These are phyloP conservation scores for Lophotis ruficrista DNA, from an alignment of 2,113 vertebrate genomes.

Conservation along the genomic window DNA sequence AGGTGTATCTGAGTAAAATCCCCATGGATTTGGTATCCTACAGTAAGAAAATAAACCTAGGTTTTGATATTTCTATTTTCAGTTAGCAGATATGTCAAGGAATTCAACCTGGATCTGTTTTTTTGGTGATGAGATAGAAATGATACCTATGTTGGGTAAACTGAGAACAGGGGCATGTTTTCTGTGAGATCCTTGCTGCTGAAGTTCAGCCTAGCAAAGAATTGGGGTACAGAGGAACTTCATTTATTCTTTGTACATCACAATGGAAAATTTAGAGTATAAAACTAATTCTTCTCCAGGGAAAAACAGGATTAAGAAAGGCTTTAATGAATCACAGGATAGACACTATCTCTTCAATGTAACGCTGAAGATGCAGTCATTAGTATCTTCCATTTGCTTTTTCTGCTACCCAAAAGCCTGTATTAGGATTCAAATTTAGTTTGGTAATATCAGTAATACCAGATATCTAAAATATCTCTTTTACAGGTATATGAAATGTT, in stretches of 20 bases:
- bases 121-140: not conserved
- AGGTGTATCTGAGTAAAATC: not conserved
- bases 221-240: not conserved
- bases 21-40: not conserved
- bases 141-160: not conserved
- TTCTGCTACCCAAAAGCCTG: not conserved
- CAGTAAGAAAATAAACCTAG: not conserved
- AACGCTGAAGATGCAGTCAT: not conserved
- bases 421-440: not conserved
- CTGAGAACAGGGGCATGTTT: not conserved
- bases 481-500: conserved; percentile 26
- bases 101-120: not conserved
- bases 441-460: not conserved
- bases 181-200: not conserved
- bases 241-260: not conserved
- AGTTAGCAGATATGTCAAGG: not conserved
- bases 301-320: not conserved
- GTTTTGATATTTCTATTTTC: not conserved
- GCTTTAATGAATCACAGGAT: not conserved
- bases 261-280: not conserved
- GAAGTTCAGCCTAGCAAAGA: not conserved
- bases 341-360: not conserved
- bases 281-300: not conserved
- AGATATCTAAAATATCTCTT: not conserved
- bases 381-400: not conserved